Evolutionary conservation across 2,113 vertebrate species (phyloP), one percentile per base, ranked within the genome.

Genomic region (Oophaga pumilio): DNA sequence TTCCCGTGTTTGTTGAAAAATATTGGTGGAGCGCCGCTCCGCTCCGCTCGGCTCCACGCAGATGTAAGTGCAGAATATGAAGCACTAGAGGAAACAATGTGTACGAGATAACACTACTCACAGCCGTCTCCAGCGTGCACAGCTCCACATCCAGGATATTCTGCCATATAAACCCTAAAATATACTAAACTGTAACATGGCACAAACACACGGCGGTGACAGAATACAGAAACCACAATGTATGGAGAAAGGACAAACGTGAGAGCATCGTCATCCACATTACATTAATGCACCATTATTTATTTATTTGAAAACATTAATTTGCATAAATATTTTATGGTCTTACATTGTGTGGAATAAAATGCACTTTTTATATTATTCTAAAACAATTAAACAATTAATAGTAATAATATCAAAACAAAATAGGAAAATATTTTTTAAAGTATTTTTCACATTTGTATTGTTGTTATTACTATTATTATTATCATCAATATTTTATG

Each of bases 1-100:
- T 89, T 90, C 66, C 82, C 0, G 0, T 76, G 68, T 76, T 49
- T 71, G 68, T 76, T 78, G 28, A 85, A 74, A 73, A 26, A 59
- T 0, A 59, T 14, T 59, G 33, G 50, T 74, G 86, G 86, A 74
- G 86, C 86, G 74, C 78, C 20, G 78, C 86, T 50, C 79, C 12
- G 78, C 86, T 64, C 79, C 86, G 3, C 2, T 6, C 69, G n/a
- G n/a, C n/a, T n/a, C n/a, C n/a, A n/a, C n/a, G n/a, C n/a, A n/a
- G n/a, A n/a, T n/a, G n/a, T n/a, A 8, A 24, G 43, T 24, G 52
- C 60, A 66, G 6, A 50, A 18, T 80, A 71, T 15, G 33, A 17
- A 17, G n/a, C n/a, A n/a, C n/a, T n/a, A n/a, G n/a, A n/a, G n/a
- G 1, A 13, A 69, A 3, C 43, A 0, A 15, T 28, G 15, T 33